A percentile compares a stretch with the other conserved stretches of the same genome.
Conservation (phyloP, 2,888 invertebrate genomes). For the Drosophila seclusa region DNA sequence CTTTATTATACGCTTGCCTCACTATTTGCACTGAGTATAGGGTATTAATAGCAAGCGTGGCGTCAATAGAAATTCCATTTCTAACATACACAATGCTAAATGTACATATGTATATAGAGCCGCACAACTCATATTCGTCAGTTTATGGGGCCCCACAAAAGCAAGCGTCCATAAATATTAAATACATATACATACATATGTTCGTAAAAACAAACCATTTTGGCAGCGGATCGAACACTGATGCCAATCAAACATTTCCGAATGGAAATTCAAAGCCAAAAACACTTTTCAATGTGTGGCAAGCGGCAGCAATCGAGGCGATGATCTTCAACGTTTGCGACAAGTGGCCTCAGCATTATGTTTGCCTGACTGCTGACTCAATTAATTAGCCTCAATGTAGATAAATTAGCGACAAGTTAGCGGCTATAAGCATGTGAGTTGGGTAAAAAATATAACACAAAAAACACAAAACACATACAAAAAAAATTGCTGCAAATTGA, state of each 20-base stretch:
- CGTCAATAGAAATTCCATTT: conserved; percentile 58
- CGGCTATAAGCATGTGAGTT: conserved; percentile 39
- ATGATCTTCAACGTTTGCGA: conserved; percentile 49
- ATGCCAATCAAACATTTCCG: conserved; percentile 48
- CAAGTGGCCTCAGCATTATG: conserved; percentile 42
- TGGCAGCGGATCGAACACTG: conserved; percentile 40
- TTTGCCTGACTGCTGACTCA: conserved; percentile 42
- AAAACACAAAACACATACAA: background rate
- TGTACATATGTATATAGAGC: conserved; percentile 9
- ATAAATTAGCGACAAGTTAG: conserved; percentile 67
- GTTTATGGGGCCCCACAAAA: conserved; percentile 52
- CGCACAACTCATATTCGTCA: conserved; percentile 27
- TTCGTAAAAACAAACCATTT: conserved; percentile 36
- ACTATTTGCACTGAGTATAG: background rate
- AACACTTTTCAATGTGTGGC: conserved; percentile 24
- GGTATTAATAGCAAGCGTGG: conserved; percentile 23
- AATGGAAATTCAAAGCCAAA: conserved; percentile 51
- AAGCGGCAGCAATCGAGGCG: conserved; percentile 33
- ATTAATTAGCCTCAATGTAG: conserved; percentile 75
- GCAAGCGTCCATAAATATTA: conserved; percentile 48
- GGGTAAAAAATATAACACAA: conserved; percentile 29
- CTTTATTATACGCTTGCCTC: background rate
- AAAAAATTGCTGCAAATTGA: conserved; percentile 56
- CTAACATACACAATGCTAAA: conserved; percentile 19
- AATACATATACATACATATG: conserved; percentile 8